Percentiles rank a stretch among this genome's conserved stretches.
These are phyloP conservation scores for Calidris pygmaea DNA, from an alignment of 2,113 vertebrate genomes.

Conservation along the genomic window DNA sequence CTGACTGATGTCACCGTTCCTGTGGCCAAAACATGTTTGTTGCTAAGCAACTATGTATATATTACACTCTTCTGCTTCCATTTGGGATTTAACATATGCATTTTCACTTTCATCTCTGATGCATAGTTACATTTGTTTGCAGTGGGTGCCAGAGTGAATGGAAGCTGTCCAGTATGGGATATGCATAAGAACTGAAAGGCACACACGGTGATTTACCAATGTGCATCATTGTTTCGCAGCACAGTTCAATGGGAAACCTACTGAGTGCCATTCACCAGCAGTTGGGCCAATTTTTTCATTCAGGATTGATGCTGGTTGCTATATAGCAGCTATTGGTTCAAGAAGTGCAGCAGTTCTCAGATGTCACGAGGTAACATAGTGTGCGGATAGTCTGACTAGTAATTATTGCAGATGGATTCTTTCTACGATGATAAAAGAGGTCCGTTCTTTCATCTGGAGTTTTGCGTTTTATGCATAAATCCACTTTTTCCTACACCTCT, in stretches of 20 bases:
- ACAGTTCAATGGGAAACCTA: constrained; percentile 56
- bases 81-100: constrained; percentile 69
- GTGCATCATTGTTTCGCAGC: constrained; percentile 57
- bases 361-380: constrained; percentile 12
- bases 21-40: constrained; percentile 63
- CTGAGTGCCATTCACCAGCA: constrained; percentile 58
- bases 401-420: constrained; percentile 43
- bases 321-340: constrained; percentile 8
- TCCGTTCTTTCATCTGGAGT: neutral
- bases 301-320: constrained; percentile 46
- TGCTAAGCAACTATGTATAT: constrained; percentile 73
- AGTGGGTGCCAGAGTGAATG: constrained; percentile 66
- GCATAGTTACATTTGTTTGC: constrained; percentile 69
- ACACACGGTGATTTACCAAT: constrained; percentile 61
- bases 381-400: constrained; percentile 1
- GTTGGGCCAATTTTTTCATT: constrained; percentile 63
- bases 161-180: constrained; percentile 69
- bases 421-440: neutral
- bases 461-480: constrained; percentile 30
- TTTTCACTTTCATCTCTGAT: constrained; percentile 72
- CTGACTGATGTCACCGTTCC: constrained; percentile 59
- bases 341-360: constrained; percentile 48
- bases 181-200: constrained; percentile 67
- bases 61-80: constrained; percentile 64
- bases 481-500: constrained; percentile 13